These are phyloP conservation scores for Ceuthmochares aereus DNA, from an alignment of 2,113 vertebrate genomes.

Conservation along the genomic window DNA sequence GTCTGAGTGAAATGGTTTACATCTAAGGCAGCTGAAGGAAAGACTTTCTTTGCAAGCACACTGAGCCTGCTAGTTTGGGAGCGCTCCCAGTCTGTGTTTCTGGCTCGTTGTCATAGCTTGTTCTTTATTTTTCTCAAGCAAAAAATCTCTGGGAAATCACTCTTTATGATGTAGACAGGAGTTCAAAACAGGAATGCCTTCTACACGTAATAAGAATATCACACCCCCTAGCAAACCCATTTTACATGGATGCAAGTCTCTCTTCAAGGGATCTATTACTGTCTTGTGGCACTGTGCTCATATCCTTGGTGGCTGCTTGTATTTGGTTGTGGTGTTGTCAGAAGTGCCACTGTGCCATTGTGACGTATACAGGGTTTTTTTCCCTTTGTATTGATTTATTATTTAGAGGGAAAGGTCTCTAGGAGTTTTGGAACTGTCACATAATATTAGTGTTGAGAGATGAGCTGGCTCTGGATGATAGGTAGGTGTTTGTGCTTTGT, in stretches of 20 bases:
- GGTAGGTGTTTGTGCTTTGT: background rate
- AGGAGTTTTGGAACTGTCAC: background rate
- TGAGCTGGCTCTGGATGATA: background rate
- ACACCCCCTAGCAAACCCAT: background rate
- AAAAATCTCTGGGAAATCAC: background rate
- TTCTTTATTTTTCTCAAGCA: slow-evolving; percentile 34
- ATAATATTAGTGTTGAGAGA: background rate
- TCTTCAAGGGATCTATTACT: slow-evolving; percentile 43
- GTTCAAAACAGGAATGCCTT: background rate
- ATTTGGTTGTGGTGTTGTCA: background rate
- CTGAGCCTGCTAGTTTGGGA: slow-evolving; percentile 2
- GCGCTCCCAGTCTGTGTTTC: slow-evolving; percentile 4
- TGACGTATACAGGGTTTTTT: background rate
- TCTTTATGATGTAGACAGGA: slow-evolving; percentile 5
- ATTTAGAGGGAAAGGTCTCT: background rate
- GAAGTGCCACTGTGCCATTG: background rate
- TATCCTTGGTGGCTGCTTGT: slow-evolving; percentile 26
- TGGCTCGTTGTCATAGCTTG: background rate
- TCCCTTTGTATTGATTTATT: background rate
- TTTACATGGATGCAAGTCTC: background rate
- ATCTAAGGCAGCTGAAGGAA: background rate
- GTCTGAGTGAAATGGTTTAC: background rate
- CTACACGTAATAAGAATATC: background rate
- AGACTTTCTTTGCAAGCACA: background rate
- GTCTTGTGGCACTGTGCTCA: background rate